A percentile compares a stretch with the other conserved stretches of the same genome.
Evolutionary conservation across 2,797 vertebrate species (phyloP).

Genomic region (Mallotus villosus): DNA sequence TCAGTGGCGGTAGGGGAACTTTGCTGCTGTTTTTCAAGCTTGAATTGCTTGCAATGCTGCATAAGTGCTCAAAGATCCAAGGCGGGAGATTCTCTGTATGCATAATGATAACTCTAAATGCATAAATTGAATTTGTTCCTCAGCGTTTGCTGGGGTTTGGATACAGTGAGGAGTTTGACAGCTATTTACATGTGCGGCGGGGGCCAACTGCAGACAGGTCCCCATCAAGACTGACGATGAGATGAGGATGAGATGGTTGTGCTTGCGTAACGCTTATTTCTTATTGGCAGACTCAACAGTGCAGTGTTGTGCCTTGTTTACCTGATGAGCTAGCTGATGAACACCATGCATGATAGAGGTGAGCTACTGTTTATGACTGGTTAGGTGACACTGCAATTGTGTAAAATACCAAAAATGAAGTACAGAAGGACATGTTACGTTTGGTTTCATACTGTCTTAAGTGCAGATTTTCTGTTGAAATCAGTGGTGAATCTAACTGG

Average conservation of each 20-base stretch:
- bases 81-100: slow-evolving; percentile 47
- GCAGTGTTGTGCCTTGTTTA: slow-evolving; percentile 11
- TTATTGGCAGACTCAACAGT: slow-evolving; percentile 10
- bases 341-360: slow-evolving; percentile 22
- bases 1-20: slow-evolving; percentile 43
- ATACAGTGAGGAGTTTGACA: slow-evolving; percentile 37
- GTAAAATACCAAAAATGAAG: no score
- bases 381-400: background rate
- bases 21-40: slow-evolving; percentile 34
- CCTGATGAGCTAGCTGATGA: slow-evolving; percentile 22
- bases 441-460: no score
- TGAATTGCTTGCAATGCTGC: slow-evolving; percentile 47
- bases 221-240: slow-evolving; percentile 51
- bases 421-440: no score
- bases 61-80: slow-evolving; percentile 45
- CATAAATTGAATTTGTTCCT: slow-evolving; percentile 60
- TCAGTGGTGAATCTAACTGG: no score
- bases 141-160: slow-evolving; percentile 36
- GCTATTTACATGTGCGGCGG: slow-evolving; percentile 44
- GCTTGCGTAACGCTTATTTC: slow-evolving; percentile 38
- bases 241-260: slow-evolving; percentile 20
- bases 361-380: slow-evolving; percentile 14
- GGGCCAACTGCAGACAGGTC: slow-evolving; percentile 31
- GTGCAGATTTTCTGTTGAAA: no score
- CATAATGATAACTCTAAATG: slow-evolving; percentile 59